Evolutionary conservation across 2,797 vertebrate genomes (phyloP).

Genomic region (Anas bernieri): DNA sequence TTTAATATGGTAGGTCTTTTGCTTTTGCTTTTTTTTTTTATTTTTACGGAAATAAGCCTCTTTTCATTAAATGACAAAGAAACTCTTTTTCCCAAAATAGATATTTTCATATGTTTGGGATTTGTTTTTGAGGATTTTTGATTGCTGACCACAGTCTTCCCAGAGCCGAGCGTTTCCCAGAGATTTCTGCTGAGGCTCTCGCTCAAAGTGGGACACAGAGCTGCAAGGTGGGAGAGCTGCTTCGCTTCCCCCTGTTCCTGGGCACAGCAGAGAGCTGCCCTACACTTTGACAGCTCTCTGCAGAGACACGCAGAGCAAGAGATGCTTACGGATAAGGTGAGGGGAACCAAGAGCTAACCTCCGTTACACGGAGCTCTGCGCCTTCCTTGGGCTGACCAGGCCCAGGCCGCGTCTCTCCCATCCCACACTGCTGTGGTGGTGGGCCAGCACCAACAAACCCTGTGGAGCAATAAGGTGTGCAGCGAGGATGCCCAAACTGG

Average conservation of each 20-base stretch:
- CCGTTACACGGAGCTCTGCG: neutral
- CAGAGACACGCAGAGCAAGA: neutral
- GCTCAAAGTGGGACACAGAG: neutral
- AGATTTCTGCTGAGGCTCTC: neutral
- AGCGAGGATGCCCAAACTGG: neutral
- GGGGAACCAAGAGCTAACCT: neutral
- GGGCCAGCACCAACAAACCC: neutral
- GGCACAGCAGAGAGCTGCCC: neutral
- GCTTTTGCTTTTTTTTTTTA: rapidly evolving
- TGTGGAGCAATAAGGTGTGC: neutral
- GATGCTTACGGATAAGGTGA: neutral
- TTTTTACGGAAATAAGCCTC: neutral
- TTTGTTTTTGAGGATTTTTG: constrained; percentile 14
- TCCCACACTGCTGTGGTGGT: neutral
- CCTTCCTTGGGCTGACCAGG: neutral
- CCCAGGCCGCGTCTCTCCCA: neutral
- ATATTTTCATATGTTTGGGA: neutral
- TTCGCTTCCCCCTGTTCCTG: neutral
- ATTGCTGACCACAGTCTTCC: constrained; percentile 2
- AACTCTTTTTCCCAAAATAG: neutral
- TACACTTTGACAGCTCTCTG: rapidly evolving
- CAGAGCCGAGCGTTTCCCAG: neutral
- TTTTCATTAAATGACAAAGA: neutral
- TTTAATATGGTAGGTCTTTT: neutral
- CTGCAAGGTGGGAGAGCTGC: neutral